Percentiles rank a stretch among this genome's conserved stretches.
phyloP scores from a whole-genome alignment of 2,113 vertebrate genomes.

The Notothenia rossii region DNA sequence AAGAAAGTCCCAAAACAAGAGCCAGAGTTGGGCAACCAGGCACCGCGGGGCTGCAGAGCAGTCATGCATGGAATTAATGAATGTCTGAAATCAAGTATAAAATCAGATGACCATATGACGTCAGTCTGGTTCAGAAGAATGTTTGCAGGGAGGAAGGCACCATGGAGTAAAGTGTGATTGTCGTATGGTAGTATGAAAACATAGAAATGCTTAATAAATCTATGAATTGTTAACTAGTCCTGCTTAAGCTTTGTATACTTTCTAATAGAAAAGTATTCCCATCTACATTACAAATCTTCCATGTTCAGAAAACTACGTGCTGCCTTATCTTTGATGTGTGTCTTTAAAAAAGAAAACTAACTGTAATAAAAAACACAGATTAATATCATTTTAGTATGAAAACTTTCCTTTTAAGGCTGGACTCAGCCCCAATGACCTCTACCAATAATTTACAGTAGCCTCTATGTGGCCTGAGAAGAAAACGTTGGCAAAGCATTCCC shows the following conservation, averaged over 20 bases:
- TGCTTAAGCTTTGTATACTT: not conserved
- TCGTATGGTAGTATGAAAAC: not conserved
- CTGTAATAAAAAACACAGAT: not conserved
- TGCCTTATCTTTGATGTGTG: not conserved
- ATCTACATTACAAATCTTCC: not conserved
- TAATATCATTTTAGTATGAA: not conserved
- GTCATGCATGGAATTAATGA: constrained; percentile 55
- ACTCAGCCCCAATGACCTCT: not conserved
- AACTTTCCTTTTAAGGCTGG: not conserved
- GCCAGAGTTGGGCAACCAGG: constrained; percentile 10
- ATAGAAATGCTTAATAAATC: not conserved
- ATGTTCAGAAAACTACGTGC: not conserved
- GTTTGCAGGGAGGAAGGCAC: not conserved
- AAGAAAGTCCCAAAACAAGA: constrained; percentile 30
- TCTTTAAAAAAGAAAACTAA: not conserved
- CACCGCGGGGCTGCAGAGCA: constrained; percentile 19
- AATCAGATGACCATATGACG: not conserved
- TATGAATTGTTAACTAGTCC: not conserved
- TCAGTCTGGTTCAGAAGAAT: not conserved
- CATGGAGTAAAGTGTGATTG: not conserved
- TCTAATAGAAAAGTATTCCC: not conserved
- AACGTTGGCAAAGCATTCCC: not conserved
- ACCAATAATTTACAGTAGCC: not conserved
- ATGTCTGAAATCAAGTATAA: constrained; percentile 31
- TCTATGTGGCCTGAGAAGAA: not conserved